Base-by-base conservation (phyloP, 2,888 invertebrate genomes). In the Brenthis ino region DNA sequence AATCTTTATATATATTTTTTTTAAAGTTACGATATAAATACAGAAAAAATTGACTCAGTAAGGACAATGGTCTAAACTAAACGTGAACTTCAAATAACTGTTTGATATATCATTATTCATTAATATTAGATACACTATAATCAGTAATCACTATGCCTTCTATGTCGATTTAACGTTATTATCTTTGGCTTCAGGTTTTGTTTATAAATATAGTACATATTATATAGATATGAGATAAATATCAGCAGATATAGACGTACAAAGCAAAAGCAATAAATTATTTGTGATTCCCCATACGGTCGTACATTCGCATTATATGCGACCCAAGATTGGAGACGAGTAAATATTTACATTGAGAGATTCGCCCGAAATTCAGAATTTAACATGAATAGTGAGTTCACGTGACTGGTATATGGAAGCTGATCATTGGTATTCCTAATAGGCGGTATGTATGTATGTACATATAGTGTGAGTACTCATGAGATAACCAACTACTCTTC, bases 281-380 rank as follows among this genome's bases (percentile, higher is more conserved):
- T 78, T 60, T 78, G 75, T 76, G 77, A 77, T 75, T 71, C 75
- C 72, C 74, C 69, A 72, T 71, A 72, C 74, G 57, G 70, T 60
- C 72, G 75, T 75, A 74, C 71, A 72, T 71, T 73, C 74, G 76
- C 76, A 77, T 72, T 65, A 72, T 55, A 64, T 70, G 72, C 75
- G 75, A 75, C 71, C 76, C 74, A 74, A 74, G 77, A 79, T 68
- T 76, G 72, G 73, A 69, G 72, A 69, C 73, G 74, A 66, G 74
- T 72, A 79, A 81, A 81, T 77, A 81, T 81, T 81, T 80, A 79
- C 79, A 67, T 73, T 69, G 70, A 75, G 76, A 76, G 50, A 60
- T 50, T 50, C 72, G 68, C 68, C 67, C 58, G 13, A 56, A 65
- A 60, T 53, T 51, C 20, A 20, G 16, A 53, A 65, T 56, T 24